Evolutionary conservation across 2,113 vertebrate genomes (phyloP), one percentile per base, ranked within the genome.

Genomic region (Strix aluco): DNA sequence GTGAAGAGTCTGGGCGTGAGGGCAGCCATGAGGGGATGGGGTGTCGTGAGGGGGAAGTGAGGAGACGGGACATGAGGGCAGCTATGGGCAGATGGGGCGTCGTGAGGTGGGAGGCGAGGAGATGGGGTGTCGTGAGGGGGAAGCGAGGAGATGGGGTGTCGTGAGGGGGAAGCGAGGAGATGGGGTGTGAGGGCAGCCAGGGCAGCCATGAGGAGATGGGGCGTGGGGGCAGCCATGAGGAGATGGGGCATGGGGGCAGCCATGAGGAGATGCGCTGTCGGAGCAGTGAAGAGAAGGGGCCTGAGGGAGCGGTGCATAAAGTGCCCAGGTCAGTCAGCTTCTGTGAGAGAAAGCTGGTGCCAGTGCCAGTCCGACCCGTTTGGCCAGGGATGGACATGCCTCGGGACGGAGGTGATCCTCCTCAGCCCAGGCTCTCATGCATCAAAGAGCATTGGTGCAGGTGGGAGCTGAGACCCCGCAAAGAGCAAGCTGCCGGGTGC

Each of bases 311-410:
- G 1, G 36, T 22, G 3, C 0, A 2, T 13, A 5, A 38, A 32
- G 51, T 4, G 63, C 27, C 40, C 88, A 0, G 5, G 3, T 22
- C 27, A 20, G 32, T 17, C 67, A 5, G 22, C 21, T 66, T 10
- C 26, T 26, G 22, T 10, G 46, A 20, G 11, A 52, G 34, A 36
- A 88, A 34, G 20, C 9, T 0, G 0, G 3, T 36, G 38, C 27
- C 2, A 0, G 32, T 27, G 18, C 8, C 25, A 44, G 10, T 5
- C 54, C 1, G 1, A 15, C 0, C 25, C 1, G 1, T 44, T 42
- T 32, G 55, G 25, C 11, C 6, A 2, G 70, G 29, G 21, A 2
- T 3, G 27, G 66, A 13, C 32, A 0, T 17, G 46, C 66, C 29
- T 11, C 0, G 4, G 46, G 40, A 9, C 0, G 1, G 55, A 1